Percentiles rank a stretch among this genome's conserved stretches.
phyloP scores from a whole-genome alignment of 2,113 vertebrate genomes.

The Ictidomys tridecemlineatus region DNA sequence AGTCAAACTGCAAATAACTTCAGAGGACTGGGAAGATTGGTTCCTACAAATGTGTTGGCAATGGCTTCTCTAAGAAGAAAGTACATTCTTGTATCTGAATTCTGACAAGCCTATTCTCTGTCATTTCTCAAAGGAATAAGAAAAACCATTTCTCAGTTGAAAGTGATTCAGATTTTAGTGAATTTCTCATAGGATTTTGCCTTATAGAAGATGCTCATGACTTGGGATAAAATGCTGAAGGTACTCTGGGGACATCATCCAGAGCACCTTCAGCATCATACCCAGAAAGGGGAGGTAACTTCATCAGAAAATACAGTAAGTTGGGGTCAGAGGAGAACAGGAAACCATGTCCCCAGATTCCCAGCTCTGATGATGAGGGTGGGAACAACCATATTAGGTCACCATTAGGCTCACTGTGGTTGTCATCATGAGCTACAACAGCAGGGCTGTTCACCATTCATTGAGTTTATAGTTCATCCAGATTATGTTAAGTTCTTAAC shows the following conservation, averaged over 20 bases:
- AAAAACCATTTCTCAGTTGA: background rate
- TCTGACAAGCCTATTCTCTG: background rate
- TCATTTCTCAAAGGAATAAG: background rate
- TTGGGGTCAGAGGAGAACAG: background rate
- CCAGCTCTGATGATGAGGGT: background rate
- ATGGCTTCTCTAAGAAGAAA: background rate
- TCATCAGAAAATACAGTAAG: background rate
- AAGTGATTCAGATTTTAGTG: background rate
- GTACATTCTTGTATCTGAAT: background rate
- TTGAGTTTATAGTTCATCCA: background rate
- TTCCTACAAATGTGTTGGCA: conserved; percentile 24
- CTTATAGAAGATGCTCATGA: background rate
- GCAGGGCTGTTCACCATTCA: background rate
- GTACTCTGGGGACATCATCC: background rate
- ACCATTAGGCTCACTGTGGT: rapidly evolving
- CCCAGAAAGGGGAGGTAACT: background rate
- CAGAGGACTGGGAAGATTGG: background rate
- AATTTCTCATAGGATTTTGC: background rate
- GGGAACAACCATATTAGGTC: rapidly evolving
- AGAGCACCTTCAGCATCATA: background rate
- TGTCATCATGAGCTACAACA: too few relatives aligned
- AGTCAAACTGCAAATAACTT: background rate
- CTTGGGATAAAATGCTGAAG: background rate
- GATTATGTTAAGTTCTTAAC: background rate
- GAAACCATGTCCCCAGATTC: background rate